Base-by-base conservation (phyloP, 2,113 vertebrate genomes). In the Dinomys branickii region DNA sequence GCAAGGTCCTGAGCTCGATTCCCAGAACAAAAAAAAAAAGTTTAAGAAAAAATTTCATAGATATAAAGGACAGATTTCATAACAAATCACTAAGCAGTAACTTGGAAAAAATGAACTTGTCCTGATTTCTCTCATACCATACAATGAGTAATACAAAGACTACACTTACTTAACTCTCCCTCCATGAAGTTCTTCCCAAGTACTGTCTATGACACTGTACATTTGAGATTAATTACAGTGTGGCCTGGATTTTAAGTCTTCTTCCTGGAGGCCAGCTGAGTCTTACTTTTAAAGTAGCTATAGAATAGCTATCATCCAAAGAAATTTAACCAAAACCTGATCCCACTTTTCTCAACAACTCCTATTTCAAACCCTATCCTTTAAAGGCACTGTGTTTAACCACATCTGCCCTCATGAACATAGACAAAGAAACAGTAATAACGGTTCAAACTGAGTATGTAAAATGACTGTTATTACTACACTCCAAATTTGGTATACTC, bases 301-400 rank as follows among this genome's bases (percentile, higher is more conserved):
- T 38, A 24, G 0, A 8, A 90, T 50, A 50, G 44, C 44, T 77
- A 13, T 47, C 28, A 77, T 50, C 26, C 17, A 95, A 96, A 85
- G 47, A 65, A 96, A 94, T 77, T 83, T 73, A 93, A 78, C 54
- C 91, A 97, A 85, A 91, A 38, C n/a, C 91, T 92, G 33, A 77
- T 61, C 14, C 38, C 50, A 82, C 12, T 35, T 87, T 92, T 90
- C 69, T 88, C 75, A 52, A 30, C 52, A 80, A 86, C 28, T 30
- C 91, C 38, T 59, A 30, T 67, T 86, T 92, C 22, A 50, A 67
- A 19, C 61, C 67, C 13, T 85, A 47, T 44, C 84, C 85, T 83
- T 85, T 50, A 9, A 85, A 86, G 82, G 50, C 33, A n/a, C 28
- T 19, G 12, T 17, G 12, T 65, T 80, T 77, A 90, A 69, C 16